Conservation (phyloP, 2,888 invertebrate genomes). For the Malacosoma neustria region DNA sequence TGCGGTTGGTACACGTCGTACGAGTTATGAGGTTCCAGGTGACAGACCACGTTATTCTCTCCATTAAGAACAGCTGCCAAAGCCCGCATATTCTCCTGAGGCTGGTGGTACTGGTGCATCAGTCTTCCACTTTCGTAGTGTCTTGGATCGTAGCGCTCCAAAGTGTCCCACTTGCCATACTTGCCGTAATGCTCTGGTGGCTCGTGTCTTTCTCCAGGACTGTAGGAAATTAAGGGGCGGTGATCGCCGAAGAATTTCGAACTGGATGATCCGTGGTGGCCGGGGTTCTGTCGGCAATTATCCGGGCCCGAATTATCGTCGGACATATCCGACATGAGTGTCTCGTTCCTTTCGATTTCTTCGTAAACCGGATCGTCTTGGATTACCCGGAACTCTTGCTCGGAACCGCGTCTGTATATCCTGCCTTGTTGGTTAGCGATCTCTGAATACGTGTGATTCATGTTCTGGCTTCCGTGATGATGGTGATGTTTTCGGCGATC, state of each 20-base stretch:
- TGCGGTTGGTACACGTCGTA: constrained; percentile 66
- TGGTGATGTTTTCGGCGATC: constrained; percentile 65
- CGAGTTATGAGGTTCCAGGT: constrained; percentile 82
- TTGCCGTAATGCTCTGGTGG: constrained; percentile 65
- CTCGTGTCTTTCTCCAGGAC: constrained; percentile 78
- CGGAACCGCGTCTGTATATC: constrained; percentile 68
- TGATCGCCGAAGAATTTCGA: constrained; percentile 88
- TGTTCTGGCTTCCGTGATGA: constrained; percentile 70
- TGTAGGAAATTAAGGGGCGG: constrained; percentile 86
- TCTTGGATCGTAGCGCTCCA: constrained; percentile 67
- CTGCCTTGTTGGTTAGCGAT: constrained; percentile 72
- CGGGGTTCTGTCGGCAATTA: constrained; percentile 80
- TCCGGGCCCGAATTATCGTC: constrained; percentile 80
- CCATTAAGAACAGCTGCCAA: constrained; percentile 88
- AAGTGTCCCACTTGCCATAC: constrained; percentile 68
- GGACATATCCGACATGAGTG: constrained; percentile 84
- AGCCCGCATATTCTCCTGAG: constrained; percentile 73
- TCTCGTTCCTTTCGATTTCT: constrained; percentile 84
- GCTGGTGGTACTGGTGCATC: constrained; percentile 70
- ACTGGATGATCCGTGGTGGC: constrained; percentile 65
- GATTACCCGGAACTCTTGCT: constrained; percentile 71
- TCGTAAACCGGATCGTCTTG: constrained; percentile 88
- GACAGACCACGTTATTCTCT: constrained; percentile 89
- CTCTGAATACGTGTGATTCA: constrained; percentile 87
- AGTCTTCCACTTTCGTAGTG: constrained; percentile 68